These are phyloP conservation scores for Oscheius sp. DNA, from an alignment of 2,888 invertebrate species.

Conservation along the genomic window DNA sequence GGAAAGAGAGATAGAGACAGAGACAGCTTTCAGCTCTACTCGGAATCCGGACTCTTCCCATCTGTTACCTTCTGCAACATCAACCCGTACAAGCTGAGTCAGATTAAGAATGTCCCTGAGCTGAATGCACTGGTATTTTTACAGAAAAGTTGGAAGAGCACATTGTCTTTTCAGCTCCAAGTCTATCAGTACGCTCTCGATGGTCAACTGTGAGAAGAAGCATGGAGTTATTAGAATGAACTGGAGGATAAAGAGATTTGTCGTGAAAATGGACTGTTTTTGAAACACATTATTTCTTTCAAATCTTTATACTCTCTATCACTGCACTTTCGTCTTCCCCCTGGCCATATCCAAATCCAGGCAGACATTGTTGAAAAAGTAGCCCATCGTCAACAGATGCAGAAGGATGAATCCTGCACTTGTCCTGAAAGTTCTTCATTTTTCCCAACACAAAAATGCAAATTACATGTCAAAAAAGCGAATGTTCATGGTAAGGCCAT, in stretches of 20 bases:
- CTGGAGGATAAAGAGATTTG: too few species aligned
- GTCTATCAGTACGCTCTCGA: conserved; percentile 26
- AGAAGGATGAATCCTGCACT: conserved; percentile 64
- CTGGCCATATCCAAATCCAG: conserved; percentile 51
- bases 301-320: not conserved
- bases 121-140: conserved; percentile 53
- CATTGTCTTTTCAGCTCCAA: not conserved
- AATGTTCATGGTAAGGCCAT: conserved; percentile 44
- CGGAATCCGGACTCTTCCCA: conserved; percentile 56
- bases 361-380: conserved; percentile 69
- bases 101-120: conserved; percentile 53
- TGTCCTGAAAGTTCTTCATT: conserved; percentile 24
- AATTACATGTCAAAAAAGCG: conserved; percentile 39
- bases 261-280: too few species aligned
- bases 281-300: too few species aligned
- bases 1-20: not conserved
- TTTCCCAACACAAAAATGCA: not conserved
- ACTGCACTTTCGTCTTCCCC: conserved; percentile 7
- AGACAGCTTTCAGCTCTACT: conserved; percentile 43
- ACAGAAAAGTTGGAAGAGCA: not conserved
- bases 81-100: conserved; percentile 62
- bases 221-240: too few species aligned
- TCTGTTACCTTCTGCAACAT: conserved; percentile 66
- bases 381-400: conserved; percentile 68
- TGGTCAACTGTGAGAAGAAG: not conserved